Conservation (phyloP, 2,797 vertebrate species). For the Aselliscus stoliczkanus region DNA sequence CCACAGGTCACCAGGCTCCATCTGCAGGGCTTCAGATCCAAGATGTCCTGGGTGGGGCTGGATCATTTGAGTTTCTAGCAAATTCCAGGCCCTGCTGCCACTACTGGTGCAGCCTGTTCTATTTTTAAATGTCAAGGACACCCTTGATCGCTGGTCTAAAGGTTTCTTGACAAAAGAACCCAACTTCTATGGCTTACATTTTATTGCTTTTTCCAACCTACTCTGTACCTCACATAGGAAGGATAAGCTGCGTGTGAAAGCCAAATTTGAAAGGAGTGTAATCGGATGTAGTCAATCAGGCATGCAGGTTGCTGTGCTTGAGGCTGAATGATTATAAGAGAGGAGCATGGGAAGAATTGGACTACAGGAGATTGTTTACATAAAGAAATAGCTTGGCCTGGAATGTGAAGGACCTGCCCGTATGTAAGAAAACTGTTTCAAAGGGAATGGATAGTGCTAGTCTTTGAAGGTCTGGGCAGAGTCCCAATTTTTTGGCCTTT, state of each 20-base stretch:
- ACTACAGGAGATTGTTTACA: conserved; percentile 44
- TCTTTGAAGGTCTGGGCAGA: conserved; percentile 68
- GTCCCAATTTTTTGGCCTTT: conserved; percentile 57
- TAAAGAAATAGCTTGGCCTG: conserved; percentile 45
- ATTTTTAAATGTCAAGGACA: background rate
- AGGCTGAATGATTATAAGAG: background rate
- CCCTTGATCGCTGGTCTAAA: background rate
- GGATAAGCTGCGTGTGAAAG: background rate
- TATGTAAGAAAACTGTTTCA: conserved; percentile 13
- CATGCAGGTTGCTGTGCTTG: background rate
- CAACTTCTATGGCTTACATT: background rate
- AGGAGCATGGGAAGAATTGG: background rate
- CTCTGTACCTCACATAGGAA: background rate
- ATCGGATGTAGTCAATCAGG: background rate
- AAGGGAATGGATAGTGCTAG: conserved; percentile 26
- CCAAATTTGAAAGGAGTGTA: background rate
- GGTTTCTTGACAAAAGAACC: background rate
- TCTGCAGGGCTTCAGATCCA: background rate
- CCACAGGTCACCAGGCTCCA: background rate
- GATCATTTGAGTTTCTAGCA: background rate
- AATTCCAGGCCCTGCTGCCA: background rate
- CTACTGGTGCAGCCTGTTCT: background rate
- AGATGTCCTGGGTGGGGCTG: background rate
- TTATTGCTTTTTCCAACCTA: background rate
- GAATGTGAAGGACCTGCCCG: conserved; percentile 22